Conservation (phyloP, 1,140 invertebrate genomes). For the Drosophila carrolli region DNA sequence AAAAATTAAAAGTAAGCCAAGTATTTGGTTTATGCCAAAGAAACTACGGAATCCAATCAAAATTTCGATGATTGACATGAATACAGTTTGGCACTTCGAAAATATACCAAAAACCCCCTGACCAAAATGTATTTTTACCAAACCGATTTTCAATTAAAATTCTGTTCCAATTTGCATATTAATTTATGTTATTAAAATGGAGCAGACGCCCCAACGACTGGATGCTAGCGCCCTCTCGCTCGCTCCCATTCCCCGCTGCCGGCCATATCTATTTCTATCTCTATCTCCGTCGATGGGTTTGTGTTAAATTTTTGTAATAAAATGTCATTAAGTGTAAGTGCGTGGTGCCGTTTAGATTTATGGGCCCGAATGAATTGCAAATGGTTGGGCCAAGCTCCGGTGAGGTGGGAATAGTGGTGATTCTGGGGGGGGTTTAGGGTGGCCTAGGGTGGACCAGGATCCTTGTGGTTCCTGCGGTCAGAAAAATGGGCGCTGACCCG, state of each 20-base stretch:
- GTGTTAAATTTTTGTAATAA: conserved; percentile 66
- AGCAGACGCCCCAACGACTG: conserved; percentile 14
- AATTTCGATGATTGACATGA: not conserved
- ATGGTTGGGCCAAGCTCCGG: not conserved
- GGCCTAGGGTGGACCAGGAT: conserved; percentile 1
- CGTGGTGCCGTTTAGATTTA: conserved; percentile 64
- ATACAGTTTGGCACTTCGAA: conserved; percentile 8
- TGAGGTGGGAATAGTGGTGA: not conserved
- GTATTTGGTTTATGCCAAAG: not conserved
- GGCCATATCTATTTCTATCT: conserved; percentile 7
- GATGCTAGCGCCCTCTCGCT: not conserved
- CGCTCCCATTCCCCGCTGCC: not conserved
- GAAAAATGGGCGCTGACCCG: conserved; percentile 28
- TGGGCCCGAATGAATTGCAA: conserved; percentile 48
- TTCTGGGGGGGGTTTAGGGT: not conserved
- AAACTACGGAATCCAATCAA: not conserved
- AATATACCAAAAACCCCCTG: not conserved
- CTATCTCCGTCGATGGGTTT: conserved; percentile 16
- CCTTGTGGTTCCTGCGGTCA: conserved; percentile 42
- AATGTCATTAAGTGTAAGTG: conserved; percentile 72
- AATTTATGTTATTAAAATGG: conserved; percentile 61
- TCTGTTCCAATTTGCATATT: conserved; percentile 69
- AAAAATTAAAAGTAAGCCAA: not conserved
- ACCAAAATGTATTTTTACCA: conserved; percentile 5
- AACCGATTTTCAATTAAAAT: conserved; percentile 55